Evolutionary conservation across 2,888 invertebrate genomes (phyloP), one percentile per base, ranked within the genome.

Genomic region (Brachypalpus laphriformis): DNA sequence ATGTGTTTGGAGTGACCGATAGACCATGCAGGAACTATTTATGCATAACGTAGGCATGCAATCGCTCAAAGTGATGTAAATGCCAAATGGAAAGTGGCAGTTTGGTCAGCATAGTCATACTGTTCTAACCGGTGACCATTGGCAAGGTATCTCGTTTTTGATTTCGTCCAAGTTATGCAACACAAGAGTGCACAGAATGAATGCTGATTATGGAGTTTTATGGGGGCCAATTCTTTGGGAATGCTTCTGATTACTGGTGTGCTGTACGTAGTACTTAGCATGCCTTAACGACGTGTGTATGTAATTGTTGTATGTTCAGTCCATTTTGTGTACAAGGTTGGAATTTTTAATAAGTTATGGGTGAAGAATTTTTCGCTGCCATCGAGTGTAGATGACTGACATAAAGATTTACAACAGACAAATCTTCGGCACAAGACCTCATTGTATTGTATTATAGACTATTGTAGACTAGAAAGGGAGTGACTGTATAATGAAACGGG

Each of bases 21-120:
- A 70, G 22, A 28, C 65, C 63, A 76, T 85, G 59, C 85, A 85
- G 85, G 85, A 85, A 85, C 80, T 85, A 76, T 34, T 85, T 81
- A 85, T 85, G 81, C 85, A 81, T 31, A 75, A 72, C 47, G 49
- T 40, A n/a, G 74, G 37, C 74, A 80, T 81, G 71, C 71, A 81
- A 81, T 76, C 49, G 59, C 28, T 81, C 76, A 76, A 59, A 66
- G 20, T 75, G 83, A 83, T 74, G 42, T 54, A 56, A 78, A 68
- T 63, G 59, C 78, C 77, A 61, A 85, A 80, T 59, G 80, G 74
- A 80, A 75, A 85, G 83, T 80, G 80, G 74, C 75, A 75, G 57
- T 37, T 37, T 47, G 63, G 18, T 31, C 42, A 25, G 51, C 54
- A 54, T 45, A 81, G 20, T 56, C 51, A 20, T 42, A 74, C 18